phyloP scores from a whole-genome alignment of 1,140 invertebrate genomes.

The Heliconius congener region DNA sequence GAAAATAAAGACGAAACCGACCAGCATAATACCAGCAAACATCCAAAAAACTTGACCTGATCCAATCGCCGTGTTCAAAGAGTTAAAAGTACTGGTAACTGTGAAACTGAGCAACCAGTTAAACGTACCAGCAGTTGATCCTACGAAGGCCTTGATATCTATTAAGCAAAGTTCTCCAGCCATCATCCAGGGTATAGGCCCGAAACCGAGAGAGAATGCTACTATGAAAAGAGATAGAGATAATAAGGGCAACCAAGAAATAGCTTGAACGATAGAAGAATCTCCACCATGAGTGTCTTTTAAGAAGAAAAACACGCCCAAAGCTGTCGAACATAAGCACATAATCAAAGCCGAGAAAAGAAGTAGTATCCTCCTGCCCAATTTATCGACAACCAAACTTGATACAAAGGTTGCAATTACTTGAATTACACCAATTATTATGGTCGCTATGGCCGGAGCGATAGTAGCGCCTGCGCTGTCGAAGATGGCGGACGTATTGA shows the following conservation, averaged over 20 bases:
- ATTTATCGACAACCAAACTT: conserved; percentile 88
- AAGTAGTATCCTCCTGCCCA: conserved; percentile 88
- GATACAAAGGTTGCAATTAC: conserved; percentile 87
- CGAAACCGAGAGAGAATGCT: conserved; percentile 89
- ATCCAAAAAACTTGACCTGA: conserved; percentile 89
- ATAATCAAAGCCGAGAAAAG: conserved; percentile 84
- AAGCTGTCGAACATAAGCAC: conserved; percentile 82
- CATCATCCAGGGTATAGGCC: conserved; percentile 91
- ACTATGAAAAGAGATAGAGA: conserved; percentile 89
- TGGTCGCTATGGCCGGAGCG: conserved; percentile 82
- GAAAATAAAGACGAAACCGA: conserved; percentile 89
- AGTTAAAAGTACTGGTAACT: conserved; percentile 89
- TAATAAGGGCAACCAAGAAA: conserved; percentile 87
- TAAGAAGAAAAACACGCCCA: conserved; percentile 86
- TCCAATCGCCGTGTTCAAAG: conserved; percentile 83
- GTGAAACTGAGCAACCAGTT: conserved; percentile 92
- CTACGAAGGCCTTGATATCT: conserved; percentile 88
- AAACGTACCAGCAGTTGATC: conserved; percentile 86
- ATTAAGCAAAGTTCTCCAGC: conserved; percentile 88
- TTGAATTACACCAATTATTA: conserved; percentile 90
- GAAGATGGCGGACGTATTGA: conserved; percentile 90
- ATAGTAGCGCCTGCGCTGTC: conserved; percentile 83
- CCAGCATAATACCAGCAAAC: conserved; percentile 86
- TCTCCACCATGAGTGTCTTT: conserved; percentile 73
- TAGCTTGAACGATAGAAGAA: conserved; percentile 73